Evolutionary conservation across 2,888 invertebrate species (phyloP), one percentile per base, ranked within the genome.

Genomic region (Aphodius granarius): DNA sequence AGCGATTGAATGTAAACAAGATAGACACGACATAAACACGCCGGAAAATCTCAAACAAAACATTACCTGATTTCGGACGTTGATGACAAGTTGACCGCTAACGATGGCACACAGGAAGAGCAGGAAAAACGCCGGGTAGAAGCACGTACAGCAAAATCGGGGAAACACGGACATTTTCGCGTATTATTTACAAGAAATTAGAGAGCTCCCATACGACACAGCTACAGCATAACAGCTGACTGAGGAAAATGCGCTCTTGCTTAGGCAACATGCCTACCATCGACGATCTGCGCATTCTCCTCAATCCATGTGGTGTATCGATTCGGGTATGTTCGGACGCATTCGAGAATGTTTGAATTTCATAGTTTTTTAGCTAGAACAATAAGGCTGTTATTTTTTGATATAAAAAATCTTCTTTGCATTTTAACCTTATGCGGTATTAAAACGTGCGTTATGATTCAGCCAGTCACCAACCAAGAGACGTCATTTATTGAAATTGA

Each of bases 1-100:
- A 43, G 43, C 1, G 9, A 43, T 43, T 43, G 43, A 43, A 43
- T 43, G 43, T 43, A 43, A 43, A 43, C 43, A 43, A 43, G 13
- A 6, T 43, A 13, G 43, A 43, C 43, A 43, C 43, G 43, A 43
- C 43, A 43, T 43, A 43, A 43, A 43, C 43, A 43, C 43, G 13
- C 43, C 43, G 43, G 43, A 13, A 43, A 43, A 43, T 43, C 17
- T 13, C n/a, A 66, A 68, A 19, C 18, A 62, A 72, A 66, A 62
- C 78, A 76, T 81, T 79, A 86, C 86, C 86, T 86, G 86, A 83
- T 86, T 86, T 79, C 84, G 83, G 71, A 86, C 86, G 82, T 86
- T 86, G 74, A 86, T 86, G 73, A 86, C 82, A 70, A 86, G 81
- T 79, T 86, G 86, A 9, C 83, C 81, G 77, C 82, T 82, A 74